These are phyloP conservation scores for Orcinus orca DNA, from an alignment of 2,113 vertebrate species.

Conservation along the genomic window DNA sequence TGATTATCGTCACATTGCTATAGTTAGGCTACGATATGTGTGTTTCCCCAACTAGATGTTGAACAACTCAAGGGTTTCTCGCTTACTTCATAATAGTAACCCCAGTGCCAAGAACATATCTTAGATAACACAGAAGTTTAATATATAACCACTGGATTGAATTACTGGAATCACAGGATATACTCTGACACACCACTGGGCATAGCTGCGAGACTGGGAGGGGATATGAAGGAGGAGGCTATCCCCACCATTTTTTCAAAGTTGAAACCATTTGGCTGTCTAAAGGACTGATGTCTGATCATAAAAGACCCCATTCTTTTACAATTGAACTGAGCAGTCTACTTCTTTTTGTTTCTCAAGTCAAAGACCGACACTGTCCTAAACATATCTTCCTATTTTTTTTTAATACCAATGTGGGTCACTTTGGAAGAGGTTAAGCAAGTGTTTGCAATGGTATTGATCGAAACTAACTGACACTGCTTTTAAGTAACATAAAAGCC, in stretches of 20 bases:
- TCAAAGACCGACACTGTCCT: neutral
- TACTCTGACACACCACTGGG: neutral
- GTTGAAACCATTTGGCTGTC: slow-evolving; percentile 10
- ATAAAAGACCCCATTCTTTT: slow-evolving; percentile 2
- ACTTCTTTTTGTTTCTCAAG: slow-evolving; percentile 9
- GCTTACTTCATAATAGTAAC: neutral
- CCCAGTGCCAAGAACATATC: neutral
- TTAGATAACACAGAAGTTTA: neutral
- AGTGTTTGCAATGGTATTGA: neutral
- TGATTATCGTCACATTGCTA: neutral
- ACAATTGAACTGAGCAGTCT: neutral
- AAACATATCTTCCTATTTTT: neutral
- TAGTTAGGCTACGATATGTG: neutral
- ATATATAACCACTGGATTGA: neutral
- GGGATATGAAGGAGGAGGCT: neutral
- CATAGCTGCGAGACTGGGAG: neutral
- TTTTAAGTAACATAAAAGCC: slow-evolving; percentile 39
- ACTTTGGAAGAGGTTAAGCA: slow-evolving; percentile 24
- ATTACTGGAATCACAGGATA: neutral
- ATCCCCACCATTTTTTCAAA: neutral
- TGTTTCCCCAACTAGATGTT: neutral
- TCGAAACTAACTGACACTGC: neutral
- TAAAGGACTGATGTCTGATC: neutral
- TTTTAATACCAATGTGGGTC: neutral
- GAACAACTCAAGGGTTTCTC: neutral